Conservation (phyloP, 2,888 invertebrate genomes). For the Acanthosepion esculentum region DNA sequence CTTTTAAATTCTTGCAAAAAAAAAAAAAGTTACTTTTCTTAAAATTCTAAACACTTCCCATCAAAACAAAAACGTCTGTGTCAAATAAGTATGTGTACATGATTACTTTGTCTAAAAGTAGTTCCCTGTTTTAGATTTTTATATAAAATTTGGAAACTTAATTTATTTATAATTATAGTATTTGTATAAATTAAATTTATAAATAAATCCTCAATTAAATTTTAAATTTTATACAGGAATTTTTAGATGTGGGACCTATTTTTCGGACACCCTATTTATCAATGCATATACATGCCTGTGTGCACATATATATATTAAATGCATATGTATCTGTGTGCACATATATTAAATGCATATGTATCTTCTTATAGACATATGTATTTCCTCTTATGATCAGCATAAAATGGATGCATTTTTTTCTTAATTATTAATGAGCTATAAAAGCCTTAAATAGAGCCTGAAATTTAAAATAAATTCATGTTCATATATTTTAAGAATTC, state of each 20-base stretch:
- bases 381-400: no score
- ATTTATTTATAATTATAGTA: background rate
- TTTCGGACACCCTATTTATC: background rate
- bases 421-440: background rate
- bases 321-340: no score
- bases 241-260: background rate
- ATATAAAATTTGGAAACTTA: slow-evolving; percentile 4
- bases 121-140: slow-evolving; percentile 8
- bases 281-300: no score
- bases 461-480: background rate
- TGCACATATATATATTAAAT: no score
- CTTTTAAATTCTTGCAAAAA: background rate
- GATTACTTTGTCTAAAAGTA: background rate
- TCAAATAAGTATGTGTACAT: background rate
- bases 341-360: no score
- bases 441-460: background rate
- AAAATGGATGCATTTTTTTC: background rate
- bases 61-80: background rate
- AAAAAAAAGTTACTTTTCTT: background rate
- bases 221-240: background rate
- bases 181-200: slow-evolving; percentile 14
- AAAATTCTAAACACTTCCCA: background rate
- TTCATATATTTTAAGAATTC: slow-evolving; percentile 33
- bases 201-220: background rate
- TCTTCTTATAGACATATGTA: no score